Evolutionary conservation across 2,113 vertebrate species (phyloP).

Genomic region (Lasiurus borealis): DNA sequence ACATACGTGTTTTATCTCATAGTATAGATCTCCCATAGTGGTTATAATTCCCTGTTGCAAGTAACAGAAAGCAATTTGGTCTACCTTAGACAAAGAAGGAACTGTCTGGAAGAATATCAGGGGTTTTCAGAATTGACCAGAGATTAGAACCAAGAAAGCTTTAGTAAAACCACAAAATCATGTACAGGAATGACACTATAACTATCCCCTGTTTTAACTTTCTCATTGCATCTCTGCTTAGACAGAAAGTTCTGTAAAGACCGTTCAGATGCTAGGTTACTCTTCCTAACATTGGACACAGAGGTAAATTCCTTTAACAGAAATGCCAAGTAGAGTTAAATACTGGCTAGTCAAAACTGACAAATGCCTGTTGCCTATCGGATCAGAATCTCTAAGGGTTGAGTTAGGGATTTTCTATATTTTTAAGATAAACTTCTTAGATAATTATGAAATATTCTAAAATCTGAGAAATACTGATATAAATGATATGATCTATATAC

Average conservation of each 20-base stretch:
- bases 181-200: background rate
- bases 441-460: background rate
- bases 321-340: background rate
- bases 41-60: background rate
- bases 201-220: background rate
- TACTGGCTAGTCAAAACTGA: conserved; percentile 16
- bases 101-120: background rate
- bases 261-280: background rate
- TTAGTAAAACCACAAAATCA: background rate
- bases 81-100: conserved; percentile 43
- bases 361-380: background rate
- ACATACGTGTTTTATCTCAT: background rate
- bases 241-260: background rate
- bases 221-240: background rate
- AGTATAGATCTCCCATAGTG: background rate
- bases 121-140: background rate
- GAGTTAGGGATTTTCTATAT: background rate
- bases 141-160: background rate
- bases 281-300: background rate
- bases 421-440: conserved; percentile 12
- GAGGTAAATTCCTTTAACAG: background rate
- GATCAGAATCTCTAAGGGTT: background rate
- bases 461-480: background rate
- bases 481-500: background rate
- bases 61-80: background rate